Base-by-base conservation (phyloP, 2,888 invertebrate genomes). In the Microplitis deprimator region DNA sequence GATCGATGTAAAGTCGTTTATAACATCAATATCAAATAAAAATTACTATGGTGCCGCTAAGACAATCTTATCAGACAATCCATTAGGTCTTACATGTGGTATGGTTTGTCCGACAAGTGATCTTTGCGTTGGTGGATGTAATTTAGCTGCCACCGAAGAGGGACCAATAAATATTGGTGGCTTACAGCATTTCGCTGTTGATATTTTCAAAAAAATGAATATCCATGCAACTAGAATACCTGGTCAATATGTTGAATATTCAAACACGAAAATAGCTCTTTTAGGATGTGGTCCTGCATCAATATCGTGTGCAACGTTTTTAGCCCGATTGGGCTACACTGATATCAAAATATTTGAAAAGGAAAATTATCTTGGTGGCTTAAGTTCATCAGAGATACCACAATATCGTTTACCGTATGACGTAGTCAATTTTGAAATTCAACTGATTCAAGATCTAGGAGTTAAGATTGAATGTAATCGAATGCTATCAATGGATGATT, bases 101-200 rank as follows among this genome's bases (percentile, higher is more conserved):
- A 99, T 99, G 99, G 98, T 99, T 29, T 99, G 99, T 84, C 99
- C 99, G 1, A 99, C 99, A 0, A 98, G 98, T 87, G 99, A 99
- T 90, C 93, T 99, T 0, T 99, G 99, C 89, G 98, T 98, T 0
- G 99, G 99, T 0, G 98, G 98, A 0, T 99, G 99, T 90, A 99
- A 99, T 90, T 91, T 99, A 8, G 95, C 96, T 87, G 99, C 98
- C 0, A 94, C 95, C 8, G 99, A 99, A 89, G 98, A 99, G 89
- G 99, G 99, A 0, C 95, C 98, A 0, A 99, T 99, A 84, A 99
- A 99, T 88, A 99, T 99, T 84, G 98, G 99, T 0, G 99, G 99
- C 0, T 91, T 99, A 59, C 99, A 99, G 90, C 99, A 99, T 86
- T 99, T 96, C 90, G 98, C 99, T 70, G 82, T 86, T 41, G 83